phyloP scores from a whole-genome alignment of 1,140 invertebrate species.

The Drosophila lini region DNA sequence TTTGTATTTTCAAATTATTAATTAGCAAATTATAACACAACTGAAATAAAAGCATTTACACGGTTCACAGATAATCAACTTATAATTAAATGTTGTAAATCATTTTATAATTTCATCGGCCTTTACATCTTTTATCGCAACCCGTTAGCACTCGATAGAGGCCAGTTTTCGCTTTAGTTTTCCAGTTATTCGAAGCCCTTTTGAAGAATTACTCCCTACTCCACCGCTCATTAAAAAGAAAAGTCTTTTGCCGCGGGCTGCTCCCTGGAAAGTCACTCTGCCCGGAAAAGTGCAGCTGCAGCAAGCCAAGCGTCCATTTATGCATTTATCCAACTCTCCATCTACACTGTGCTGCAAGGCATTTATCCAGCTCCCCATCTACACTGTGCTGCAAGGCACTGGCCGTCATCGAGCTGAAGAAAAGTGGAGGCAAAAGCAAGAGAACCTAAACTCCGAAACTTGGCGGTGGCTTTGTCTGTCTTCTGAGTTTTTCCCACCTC shows the following conservation, averaged over 20 bases:
- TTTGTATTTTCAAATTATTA: neutral
- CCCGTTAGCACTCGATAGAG: neutral
- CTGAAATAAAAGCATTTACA: neutral
- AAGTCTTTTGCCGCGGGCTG: slow-evolving; percentile 25
- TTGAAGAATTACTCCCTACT: slow-evolving; percentile 7
- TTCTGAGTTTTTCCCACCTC: slow-evolving; percentile 14
- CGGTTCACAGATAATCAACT: neutral
- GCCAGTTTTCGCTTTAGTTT: slow-evolving; percentile 2
- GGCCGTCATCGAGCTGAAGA: slow-evolving; percentile 45
- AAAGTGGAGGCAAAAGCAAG: neutral
- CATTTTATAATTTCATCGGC: slow-evolving; percentile 1
- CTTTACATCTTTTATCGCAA: neutral
- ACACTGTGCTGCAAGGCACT: slow-evolving; percentile 28
- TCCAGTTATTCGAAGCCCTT: neutral
- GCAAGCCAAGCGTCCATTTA: slow-evolving; percentile 15
- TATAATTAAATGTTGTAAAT: neutral
- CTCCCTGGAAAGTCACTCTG: slow-evolving; percentile 45
- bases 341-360: slow-evolving; percentile 28
- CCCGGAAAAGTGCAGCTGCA: slow-evolving; percentile 54
- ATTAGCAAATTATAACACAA: neutral
- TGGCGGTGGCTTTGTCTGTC: slow-evolving; percentile 52
- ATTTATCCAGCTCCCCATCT: slow-evolving; percentile 33
- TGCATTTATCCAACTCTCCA: slow-evolving; percentile 32
- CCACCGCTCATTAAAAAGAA: slow-evolving; percentile 48
- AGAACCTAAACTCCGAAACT: slow-evolving; percentile 17